Percentiles rank a stretch among this genome's conserved stretches.
phyloP scores from a whole-genome alignment of 2,797 vertebrate genomes.

The Siniperca scherzeri region DNA sequence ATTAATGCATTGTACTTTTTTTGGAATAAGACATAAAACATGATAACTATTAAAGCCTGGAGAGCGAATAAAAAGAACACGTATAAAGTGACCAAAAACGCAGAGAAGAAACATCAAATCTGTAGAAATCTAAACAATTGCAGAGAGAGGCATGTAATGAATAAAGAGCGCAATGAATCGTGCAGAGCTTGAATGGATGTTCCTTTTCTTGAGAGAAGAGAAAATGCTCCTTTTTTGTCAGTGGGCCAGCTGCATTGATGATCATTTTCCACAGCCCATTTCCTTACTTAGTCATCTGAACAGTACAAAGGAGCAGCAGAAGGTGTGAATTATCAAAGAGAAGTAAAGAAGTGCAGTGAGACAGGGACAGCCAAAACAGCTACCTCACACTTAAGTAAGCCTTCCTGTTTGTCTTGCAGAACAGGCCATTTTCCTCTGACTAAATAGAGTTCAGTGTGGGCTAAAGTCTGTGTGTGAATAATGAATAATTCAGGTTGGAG shows the following conservation, averaged over 20 bases:
- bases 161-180: conserved; percentile 61
- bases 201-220: conserved; percentile 64
- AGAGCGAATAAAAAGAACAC: conserved; percentile 25
- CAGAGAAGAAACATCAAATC: conserved; percentile 14
- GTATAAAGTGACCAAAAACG: conserved; percentile 34
- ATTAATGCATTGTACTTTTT: conserved; percentile 12
- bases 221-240: conserved; percentile 76
- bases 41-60: conserved; percentile 18
- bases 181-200: conserved; percentile 58
- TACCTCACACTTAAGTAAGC: conserved; percentile 64
- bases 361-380: conserved; percentile 72
- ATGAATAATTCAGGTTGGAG: conserved; percentile 84
- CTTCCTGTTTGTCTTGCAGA: conserved; percentile 81
- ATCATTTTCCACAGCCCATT: conserved; percentile 86
- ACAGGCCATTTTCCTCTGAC: conserved; percentile 68
- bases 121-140: conserved; percentile 64
- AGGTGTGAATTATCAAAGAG: conserved; percentile 81
- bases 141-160: conserved; percentile 48
- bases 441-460: conserved; percentile 69
- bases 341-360: conserved; percentile 66
- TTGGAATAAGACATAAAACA: conserved; percentile 35
- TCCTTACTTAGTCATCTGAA: conserved; percentile 83
- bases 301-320: conserved; percentile 81
- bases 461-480: conserved; percentile 76
- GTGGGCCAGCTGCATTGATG: conserved; percentile 83